Percentiles rank a stretch among this genome's conserved stretches.
Conservation (phyloP, 2,113 vertebrate genomes). For the Trachemys scripta region DNA sequence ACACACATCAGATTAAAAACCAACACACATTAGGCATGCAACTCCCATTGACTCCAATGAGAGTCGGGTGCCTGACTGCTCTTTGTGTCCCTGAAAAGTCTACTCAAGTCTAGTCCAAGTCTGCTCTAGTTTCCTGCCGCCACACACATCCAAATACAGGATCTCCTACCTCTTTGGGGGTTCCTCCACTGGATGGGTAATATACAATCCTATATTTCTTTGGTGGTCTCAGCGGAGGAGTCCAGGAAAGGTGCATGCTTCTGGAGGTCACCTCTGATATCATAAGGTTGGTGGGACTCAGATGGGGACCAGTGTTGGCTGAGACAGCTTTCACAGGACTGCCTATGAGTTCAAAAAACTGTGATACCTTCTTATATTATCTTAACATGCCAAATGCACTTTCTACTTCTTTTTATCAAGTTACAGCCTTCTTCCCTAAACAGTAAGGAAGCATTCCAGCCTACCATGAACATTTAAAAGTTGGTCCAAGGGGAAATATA, state of each 20-base stretch:
- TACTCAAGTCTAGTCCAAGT: not conserved
- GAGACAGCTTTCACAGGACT: slow-evolving; percentile 1
- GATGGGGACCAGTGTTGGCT: slow-evolving; percentile 71
- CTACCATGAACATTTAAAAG: slow-evolving; percentile 1
- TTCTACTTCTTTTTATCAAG: not conserved
- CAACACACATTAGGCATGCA: not conserved
- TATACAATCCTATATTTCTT: slow-evolving; percentile 89
- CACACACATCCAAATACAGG: not conserved
- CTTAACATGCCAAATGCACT: not conserved
- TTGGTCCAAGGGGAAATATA: not conserved
- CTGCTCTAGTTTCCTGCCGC: not conserved
- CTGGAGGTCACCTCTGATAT: slow-evolving; percentile 88
- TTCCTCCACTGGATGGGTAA: slow-evolving; percentile 85
- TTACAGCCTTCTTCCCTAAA: not conserved
- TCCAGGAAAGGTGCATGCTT: slow-evolving; percentile 90
- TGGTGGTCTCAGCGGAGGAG: slow-evolving; percentile 70
- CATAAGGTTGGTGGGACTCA: slow-evolving; percentile 85
- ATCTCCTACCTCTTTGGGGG: slow-evolving; percentile 86
- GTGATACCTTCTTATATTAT: not conserved
- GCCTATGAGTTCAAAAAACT: slow-evolving; percentile 53
- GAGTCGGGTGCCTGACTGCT: not conserved
- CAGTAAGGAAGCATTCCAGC: not conserved
- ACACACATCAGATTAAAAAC: not conserved
- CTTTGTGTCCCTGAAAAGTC: not conserved
- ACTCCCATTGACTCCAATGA: not conserved